These are phyloP conservation scores for Scolopax bukidnonensis DNA, from an alignment of 2,797 vertebrate species.

Conservation along the genomic window DNA sequence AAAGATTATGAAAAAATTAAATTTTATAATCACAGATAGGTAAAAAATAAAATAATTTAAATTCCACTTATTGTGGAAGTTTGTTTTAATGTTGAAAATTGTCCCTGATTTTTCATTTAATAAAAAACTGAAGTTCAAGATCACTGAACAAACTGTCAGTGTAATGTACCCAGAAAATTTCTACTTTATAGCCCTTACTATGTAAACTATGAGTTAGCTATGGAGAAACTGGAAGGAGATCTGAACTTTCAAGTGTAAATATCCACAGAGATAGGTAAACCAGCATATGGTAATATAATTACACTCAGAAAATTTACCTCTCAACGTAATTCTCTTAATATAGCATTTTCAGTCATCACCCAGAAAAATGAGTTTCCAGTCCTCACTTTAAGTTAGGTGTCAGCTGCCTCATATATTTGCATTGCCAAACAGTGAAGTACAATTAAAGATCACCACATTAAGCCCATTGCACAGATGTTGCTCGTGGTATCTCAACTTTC, in stretches of 20 bases:
- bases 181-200: not conserved
- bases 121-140: not conserved
- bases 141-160: not conserved
- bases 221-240: not conserved
- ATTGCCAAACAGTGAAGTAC: rapidly evolving
- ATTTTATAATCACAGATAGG: not conserved
- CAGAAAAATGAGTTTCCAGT: not conserved
- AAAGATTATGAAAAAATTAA: not conserved
- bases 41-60: not conserved
- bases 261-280: not conserved
- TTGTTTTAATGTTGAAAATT: not conserved
- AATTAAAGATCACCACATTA: not conserved
- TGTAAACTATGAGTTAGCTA: not conserved
- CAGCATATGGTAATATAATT: not conserved
- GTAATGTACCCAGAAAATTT: not conserved
- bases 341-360: not conserved
- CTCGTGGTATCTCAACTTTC: not conserved
- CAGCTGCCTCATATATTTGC: not conserved
- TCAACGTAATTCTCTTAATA: not conserved
- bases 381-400: not conserved
- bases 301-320: not conserved
- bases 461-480: not conserved
- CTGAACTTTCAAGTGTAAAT: not conserved
- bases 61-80: not conserved
- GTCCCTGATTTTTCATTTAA: not conserved